A percentile compares a stretch with the other conserved stretches of the same genome.
Conservation (phyloP, 23 tunicate genomes). For the Halocynthia aurantium region DNA sequence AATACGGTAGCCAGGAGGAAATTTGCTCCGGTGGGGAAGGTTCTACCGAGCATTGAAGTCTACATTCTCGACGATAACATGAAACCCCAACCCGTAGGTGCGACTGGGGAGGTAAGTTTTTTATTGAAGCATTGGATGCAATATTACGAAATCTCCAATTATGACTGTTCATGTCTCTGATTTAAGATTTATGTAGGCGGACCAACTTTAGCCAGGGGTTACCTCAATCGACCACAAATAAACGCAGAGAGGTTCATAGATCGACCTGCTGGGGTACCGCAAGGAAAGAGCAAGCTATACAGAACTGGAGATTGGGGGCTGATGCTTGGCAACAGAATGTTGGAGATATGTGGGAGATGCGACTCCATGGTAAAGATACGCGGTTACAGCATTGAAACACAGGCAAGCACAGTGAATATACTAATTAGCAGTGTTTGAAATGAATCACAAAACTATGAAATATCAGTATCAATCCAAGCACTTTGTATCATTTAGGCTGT, state of each 20-base stretch:
- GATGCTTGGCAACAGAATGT: slow-evolving; percentile 45
- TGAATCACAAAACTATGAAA: no score
- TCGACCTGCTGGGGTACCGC: not conserved
- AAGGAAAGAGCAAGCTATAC: slow-evolving; percentile 33
- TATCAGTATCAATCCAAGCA: not conserved
- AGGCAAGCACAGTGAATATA: slow-evolving; percentile 24
- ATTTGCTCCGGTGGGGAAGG: slow-evolving; percentile 81
- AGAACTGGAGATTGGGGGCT: slow-evolving; percentile 96
- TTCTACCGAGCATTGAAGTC: slow-evolving; percentile 67
- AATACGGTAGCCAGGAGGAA: slow-evolving; percentile 24
- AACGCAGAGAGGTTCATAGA: slow-evolving; percentile 55
- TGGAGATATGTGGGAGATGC: slow-evolving; percentile 95
- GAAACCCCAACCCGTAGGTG: slow-evolving; percentile 71
- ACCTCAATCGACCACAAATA: slow-evolving; percentile 75
- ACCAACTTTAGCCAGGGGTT: slow-evolving; percentile 89
- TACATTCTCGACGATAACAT: slow-evolving; percentile 59
- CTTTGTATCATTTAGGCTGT: slow-evolving; percentile 58
- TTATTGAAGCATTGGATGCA: not conserved
- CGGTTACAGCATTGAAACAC: slow-evolving; percentile 86
- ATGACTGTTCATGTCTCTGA: not conserved
- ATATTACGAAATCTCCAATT: not conserved
- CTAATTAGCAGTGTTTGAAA: no score
- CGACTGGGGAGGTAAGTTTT: slow-evolving; percentile 75
- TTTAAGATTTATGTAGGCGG: slow-evolving; percentile 89
- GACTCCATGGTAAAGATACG: slow-evolving; percentile 95